Percentiles rank a stretch among this genome's conserved stretches.
phyloP scores from a whole-genome alignment of 1,140 invertebrate genomes.

The Sminthurides bifidus region DNA sequence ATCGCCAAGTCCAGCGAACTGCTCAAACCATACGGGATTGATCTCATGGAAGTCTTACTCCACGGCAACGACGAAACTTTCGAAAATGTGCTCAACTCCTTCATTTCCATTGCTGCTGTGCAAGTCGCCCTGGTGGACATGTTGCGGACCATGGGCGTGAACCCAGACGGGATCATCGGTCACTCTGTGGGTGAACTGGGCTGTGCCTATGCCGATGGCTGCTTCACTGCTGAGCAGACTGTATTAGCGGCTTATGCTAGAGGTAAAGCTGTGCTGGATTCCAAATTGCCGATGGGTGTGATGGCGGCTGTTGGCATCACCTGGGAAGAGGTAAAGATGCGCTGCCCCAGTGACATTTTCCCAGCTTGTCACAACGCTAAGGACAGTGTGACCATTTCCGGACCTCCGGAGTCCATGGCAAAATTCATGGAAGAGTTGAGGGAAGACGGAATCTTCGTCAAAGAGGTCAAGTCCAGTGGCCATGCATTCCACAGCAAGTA shows the following conservation, averaged over 20 bases:
- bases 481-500: conserved; percentile 74
- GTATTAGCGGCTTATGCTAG: conserved; percentile 85
- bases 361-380: conserved; percentile 87
- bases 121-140: conserved; percentile 73
- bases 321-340: conserved; percentile 60
- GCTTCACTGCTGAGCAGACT: conserved; percentile 83
- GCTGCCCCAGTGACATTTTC: conserved; percentile 61
- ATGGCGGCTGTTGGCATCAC: conserved; percentile 78
- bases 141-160: conserved; percentile 61
- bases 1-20: conserved; percentile 62
- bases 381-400: conserved; percentile 88
- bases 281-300: conserved; percentile 50
- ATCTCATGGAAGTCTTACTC: conserved; percentile 67
- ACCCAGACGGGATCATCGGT: conserved; percentile 86
- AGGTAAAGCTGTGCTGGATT: conserved; percentile 71
- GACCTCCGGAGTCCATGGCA: conserved; percentile 55
- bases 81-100: conserved; percentile 73
- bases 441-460: conserved; percentile 72
- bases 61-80: conserved; percentile 61
- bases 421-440: conserved; percentile 62
- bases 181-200: conserved; percentile 91
- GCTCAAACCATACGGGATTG: conserved; percentile 61
- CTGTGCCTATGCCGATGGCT: conserved; percentile 93
- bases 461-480: conserved; percentile 73
- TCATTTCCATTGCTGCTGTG: conserved; percentile 85